Percentiles rank a stretch among this genome's conserved stretches.
Conservation (phyloP, 2,113 vertebrate species). For the Rhinolophus sinicus region DNA sequence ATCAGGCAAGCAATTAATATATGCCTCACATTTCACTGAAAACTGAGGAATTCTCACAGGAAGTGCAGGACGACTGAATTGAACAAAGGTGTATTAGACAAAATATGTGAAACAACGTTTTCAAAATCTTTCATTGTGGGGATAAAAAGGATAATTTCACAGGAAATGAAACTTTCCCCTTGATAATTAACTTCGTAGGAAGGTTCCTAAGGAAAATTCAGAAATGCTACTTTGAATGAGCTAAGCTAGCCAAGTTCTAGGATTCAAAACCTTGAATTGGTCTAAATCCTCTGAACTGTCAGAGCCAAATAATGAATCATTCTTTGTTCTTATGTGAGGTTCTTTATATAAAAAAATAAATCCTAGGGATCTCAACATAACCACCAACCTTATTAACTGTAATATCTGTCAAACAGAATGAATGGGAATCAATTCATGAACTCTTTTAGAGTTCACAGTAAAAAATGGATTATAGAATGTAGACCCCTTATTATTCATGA, state of each 20-base stretch:
- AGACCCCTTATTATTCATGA: constrained; percentile 42
- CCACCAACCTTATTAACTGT: constrained; percentile 82
- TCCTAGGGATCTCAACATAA: constrained; percentile 78
- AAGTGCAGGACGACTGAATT: not conserved
- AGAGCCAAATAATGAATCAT: constrained; percentile 73
- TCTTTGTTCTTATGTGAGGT: constrained; percentile 76
- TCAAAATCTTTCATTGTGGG: constrained; percentile 67
- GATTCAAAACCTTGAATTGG: constrained; percentile 77
- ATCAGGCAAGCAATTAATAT: not conserved
- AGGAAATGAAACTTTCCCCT: constrained; percentile 74
- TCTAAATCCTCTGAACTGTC: constrained; percentile 63
- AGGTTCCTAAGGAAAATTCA: constrained; percentile 74
- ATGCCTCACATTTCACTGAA: not conserved
- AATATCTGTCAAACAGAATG: constrained; percentile 69
- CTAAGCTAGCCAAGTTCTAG: constrained; percentile 64
- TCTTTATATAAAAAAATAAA: constrained; percentile 82
- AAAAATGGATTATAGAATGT: constrained; percentile 38
- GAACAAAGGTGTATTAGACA: not conserved
- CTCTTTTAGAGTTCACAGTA: constrained; percentile 71
- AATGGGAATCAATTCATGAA: constrained; percentile 79
- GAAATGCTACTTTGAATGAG: constrained; percentile 77
- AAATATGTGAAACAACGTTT: constrained; percentile 38
- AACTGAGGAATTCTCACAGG: not conserved
- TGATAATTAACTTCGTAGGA: constrained; percentile 77
- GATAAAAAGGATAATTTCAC: constrained; percentile 65